These are phyloP conservation scores for Stramonita haemastoma DNA, from an alignment of 2,888 invertebrate genomes.

Conservation along the genomic window DNA sequence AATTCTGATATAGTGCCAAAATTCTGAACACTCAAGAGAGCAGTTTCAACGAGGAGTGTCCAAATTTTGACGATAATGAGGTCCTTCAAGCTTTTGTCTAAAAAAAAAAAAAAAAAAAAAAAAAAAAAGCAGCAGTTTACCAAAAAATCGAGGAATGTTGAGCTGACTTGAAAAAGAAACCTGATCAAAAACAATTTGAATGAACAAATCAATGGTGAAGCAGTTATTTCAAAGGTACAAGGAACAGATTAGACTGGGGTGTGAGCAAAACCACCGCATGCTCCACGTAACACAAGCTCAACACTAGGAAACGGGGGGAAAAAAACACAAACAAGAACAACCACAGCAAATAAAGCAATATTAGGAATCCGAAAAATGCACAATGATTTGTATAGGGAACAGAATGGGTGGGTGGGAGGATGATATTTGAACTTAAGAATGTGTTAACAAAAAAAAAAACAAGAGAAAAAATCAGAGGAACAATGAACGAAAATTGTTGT, in stretches of 20 bases:
- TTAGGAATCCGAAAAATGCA: background rate
- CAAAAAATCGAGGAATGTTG: background rate
- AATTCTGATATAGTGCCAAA: too few species aligned
- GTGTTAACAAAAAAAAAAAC: background rate
- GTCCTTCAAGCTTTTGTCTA: background rate
- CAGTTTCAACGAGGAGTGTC: background rate
- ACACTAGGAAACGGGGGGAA: background rate
- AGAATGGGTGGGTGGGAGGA: background rate
- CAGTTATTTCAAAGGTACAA: background rate
- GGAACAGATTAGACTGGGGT: background rate
- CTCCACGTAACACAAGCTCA: conserved; percentile 28
- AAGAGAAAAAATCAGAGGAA: background rate
- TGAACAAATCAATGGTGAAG: background rate
- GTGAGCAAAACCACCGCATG: conserved; percentile 12
- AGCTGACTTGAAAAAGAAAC: background rate
- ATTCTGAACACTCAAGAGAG: background rate
- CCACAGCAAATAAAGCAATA: conserved; percentile 37
- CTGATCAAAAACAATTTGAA: background rate
- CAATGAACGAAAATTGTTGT: background rate
- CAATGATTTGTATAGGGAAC: background rate
- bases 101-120: background rate
- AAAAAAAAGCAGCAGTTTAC: background rate
- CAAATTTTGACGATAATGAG: background rate
- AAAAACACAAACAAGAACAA: background rate
- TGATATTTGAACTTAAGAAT: background rate